Evolutionary conservation across 2,888 invertebrate species (phyloP), one percentile per base, ranked within the genome.

Genomic region (Synanthedon tipuliformis): DNA sequence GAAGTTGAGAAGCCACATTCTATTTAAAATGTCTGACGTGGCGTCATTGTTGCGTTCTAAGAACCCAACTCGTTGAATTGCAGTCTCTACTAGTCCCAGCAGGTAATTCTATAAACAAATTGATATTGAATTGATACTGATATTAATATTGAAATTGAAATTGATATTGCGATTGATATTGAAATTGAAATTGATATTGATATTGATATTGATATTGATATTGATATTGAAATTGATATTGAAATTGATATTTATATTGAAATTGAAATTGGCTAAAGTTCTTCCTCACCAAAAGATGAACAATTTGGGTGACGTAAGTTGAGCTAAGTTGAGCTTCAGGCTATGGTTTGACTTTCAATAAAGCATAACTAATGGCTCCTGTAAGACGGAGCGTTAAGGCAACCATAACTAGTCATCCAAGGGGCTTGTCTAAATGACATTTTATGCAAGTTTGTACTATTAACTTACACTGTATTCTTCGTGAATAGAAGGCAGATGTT

Each of bases 1-100:
- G 79, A 90, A 90, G 59, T 88, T 82, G 54, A 92, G 63, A 41
- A 90, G 81, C 56, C 89, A 86, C 54, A 85, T 87, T 40, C 92
- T 89, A 63, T 90, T 89, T 18, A 91, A 83, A 50, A 89, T 90
- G 0, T 81, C 86, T 0, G 92, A 78, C 0, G 90, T 89, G 0
- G 74, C 69, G 54, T 92, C 91, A 0, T 59, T 58, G 0, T 57
- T 1, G 0, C 54, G 60, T 53, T 88, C 86, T 8, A 86, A 75
- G 57, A 90, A 91, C 1, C 90, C 90, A 0, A 91, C 68, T 41
- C 80, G 53, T 0, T 73, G 55, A 59, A 90, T 89, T 0, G 87
- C 84, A 3, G 75, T 76, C 3, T 76, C 62, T 51, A 91, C 72
- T 1, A 90, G 68, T 0, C 71, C 64, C 45, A 82, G 62, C 27